A percentile compares a stretch with the other conserved stretches of the same genome.
Conservation (phyloP, 2,888 invertebrate genomes). For the Trachelus tabidus region DNA sequence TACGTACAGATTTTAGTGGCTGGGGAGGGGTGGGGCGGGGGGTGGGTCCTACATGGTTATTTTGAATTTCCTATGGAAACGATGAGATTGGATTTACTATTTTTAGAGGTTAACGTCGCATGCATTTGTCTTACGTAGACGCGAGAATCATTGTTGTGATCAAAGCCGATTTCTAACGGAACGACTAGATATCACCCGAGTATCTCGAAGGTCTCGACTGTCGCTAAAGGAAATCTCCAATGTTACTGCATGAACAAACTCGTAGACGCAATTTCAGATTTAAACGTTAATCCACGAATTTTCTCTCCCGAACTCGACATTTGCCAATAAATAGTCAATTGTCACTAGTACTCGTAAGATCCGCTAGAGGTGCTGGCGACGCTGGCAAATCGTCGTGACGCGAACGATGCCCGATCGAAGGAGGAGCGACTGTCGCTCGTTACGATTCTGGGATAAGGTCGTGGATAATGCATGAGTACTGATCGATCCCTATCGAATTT, state of each 20-base stretch:
- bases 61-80: neutral
- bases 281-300: neutral
- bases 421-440: neutral
- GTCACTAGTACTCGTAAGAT: neutral
- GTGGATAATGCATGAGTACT: slow-evolving; percentile 3
- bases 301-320: neutral
- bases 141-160: neutral
- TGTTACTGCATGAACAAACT: neutral
- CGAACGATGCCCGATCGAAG: neutral
- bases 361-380: neutral
- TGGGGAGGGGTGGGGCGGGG: too few species aligned
- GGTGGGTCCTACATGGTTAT: neutral
- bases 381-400: neutral
- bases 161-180: neutral
- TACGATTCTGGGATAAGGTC: slow-evolving; percentile 2
- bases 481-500: slow-evolving; percentile 4
- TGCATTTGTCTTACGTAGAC: neutral
- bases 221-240: neutral
- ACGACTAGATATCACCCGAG: neutral
- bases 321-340: neutral
- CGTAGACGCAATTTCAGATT: neutral
- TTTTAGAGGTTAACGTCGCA: neutral
- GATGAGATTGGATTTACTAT: neutral
- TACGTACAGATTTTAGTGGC: neutral
- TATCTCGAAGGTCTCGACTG: neutral